Evolutionary conservation across 2,113 vertebrate species (phyloP).

Genomic region (Macaca mulatta): DNA sequence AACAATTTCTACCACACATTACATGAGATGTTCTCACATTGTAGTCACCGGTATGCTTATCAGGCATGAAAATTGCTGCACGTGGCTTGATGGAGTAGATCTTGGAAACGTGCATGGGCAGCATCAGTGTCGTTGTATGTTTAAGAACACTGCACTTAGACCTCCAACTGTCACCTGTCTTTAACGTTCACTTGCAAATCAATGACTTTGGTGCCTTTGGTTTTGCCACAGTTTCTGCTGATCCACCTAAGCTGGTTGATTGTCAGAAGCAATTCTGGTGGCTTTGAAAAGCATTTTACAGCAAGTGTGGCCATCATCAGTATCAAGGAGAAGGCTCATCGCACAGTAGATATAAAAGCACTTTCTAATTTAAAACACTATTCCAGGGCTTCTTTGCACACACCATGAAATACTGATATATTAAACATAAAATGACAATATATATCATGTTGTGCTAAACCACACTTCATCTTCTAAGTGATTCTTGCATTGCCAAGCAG

Average conservation of each 20-base stretch:
- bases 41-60: too few species aligned
- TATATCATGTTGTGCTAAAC: neutral
- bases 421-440: neutral
- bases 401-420: neutral
- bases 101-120: fast-evolving
- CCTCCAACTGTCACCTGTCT: neutral
- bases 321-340: neutral
- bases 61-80: neutral
- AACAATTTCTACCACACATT: fast-evolving
- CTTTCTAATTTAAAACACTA: neutral
- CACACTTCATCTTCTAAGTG: neutral
- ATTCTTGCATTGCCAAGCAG: neutral
- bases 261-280: neutral
- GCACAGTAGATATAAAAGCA: neutral
- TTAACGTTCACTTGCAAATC: neutral
- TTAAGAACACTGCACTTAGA: fast-evolving
- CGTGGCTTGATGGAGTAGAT: neutral
- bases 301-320: neutral
- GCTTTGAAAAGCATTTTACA: neutral
- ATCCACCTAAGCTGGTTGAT: neutral
- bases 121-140: fast-evolving
- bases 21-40: fast-evolving
- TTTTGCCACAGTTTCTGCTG: neutral
- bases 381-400: neutral
- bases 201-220: fast-evolving